A percentile compares a stretch with the other conserved stretches of the same genome.
phyloP scores from a whole-genome alignment of 2,797 vertebrate species.

The Mormyrops boulengeri region DNA sequence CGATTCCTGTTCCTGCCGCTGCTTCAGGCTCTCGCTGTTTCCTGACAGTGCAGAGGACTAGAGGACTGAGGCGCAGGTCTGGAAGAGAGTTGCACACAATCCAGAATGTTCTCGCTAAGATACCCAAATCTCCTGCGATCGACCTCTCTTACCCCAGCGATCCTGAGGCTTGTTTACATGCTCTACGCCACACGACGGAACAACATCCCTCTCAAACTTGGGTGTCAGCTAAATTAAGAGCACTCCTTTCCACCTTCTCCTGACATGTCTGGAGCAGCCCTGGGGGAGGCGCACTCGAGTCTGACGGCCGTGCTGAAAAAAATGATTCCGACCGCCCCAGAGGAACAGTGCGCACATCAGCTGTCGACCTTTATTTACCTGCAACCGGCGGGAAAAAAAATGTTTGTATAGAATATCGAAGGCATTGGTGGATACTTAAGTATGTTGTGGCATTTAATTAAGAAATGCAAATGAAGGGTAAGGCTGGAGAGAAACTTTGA shows the following conservation, averaged over 20 bases:
- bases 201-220: not conserved
- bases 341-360: conserved; percentile 35
- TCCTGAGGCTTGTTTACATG: not conserved
- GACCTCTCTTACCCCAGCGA: not conserved
- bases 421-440: conserved; percentile 58
- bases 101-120: not conserved
- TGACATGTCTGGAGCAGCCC: not conserved
- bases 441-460: conserved; percentile 73
- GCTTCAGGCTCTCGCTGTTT: not conserved
- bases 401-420: conserved; percentile 7
- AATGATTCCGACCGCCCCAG: conserved; percentile 27
- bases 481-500: conserved; percentile 55
- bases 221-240: conserved; percentile 1
- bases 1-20: not conserved
- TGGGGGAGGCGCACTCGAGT: conserved; percentile 33
- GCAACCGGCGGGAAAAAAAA: conserved; percentile 5
- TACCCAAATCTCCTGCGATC: not conserved
- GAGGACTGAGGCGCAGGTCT: not conserved
- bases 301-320: conserved; percentile 24
- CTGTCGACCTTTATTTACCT: conserved; percentile 51
- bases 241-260: not conserved
- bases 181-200: not conserved
- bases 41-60: not conserved
- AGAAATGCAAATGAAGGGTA: conserved; percentile 65
- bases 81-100: not conserved